Conservation (phyloP, 2,113 vertebrate species). For the Podilymbus podiceps region DNA sequence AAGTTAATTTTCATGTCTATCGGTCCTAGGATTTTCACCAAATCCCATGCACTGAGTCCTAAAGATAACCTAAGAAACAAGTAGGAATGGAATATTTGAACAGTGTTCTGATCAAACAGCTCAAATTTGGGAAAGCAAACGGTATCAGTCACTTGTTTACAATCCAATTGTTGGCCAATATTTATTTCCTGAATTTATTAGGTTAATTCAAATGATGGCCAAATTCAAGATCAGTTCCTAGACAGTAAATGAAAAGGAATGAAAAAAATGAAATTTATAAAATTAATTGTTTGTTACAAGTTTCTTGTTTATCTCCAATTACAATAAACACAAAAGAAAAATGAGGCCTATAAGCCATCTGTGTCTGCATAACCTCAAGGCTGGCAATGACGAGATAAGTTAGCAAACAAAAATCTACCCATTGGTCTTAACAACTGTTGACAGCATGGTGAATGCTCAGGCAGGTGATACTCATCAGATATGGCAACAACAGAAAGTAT, state of each 20-base stretch:
- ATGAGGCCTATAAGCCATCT: background rate
- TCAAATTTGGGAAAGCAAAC: background rate
- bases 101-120: background rate
- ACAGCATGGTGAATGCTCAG: background rate
- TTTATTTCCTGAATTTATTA: background rate
- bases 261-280: background rate
- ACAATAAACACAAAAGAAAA: background rate
- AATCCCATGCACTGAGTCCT: background rate
- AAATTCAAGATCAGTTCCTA: background rate
- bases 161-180: background rate
- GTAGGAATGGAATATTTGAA: background rate
- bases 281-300: background rate
- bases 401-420: conserved; percentile 35
- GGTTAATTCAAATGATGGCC: background rate
- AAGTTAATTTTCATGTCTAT: background rate
- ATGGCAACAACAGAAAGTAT: conserved; percentile 29
- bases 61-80: background rate
- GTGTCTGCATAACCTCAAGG: conserved; percentile 9
- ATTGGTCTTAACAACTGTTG: conserved; percentile 29
- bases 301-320: background rate
- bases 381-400: conserved; percentile 12
- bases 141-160: background rate
- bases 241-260: background rate
- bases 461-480: conserved; percentile 42
- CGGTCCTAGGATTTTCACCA: background rate